phyloP scores from a whole-genome alignment of 2,888 invertebrate species.

The Ormyrus pomaceus region DNA sequence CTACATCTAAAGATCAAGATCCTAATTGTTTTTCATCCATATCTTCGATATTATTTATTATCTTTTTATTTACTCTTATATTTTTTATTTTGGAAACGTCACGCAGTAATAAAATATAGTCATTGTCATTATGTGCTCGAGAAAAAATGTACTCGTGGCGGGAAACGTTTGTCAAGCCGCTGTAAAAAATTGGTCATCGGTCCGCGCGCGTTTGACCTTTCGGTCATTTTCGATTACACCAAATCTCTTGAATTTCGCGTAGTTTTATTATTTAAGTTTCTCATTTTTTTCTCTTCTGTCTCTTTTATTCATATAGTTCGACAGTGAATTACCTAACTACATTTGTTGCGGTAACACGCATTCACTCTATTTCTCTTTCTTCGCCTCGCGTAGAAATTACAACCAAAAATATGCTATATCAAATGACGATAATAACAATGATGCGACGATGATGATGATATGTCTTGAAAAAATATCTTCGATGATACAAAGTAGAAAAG shows the following conservation, averaged over 20 bases:
- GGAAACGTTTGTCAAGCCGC: constrained; percentile 51
- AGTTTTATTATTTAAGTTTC: constrained; percentile 14
- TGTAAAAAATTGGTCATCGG: constrained; percentile 70
- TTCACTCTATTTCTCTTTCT: constrained; percentile 17
- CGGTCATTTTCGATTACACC: constrained; percentile 48
- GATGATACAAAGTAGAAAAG: constrained; percentile 54
- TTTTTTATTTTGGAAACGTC: constrained; percentile 65
- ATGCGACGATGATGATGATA: constrained; percentile 57
- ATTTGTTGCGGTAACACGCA: constrained; percentile 22
- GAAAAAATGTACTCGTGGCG: constrained; percentile 57
- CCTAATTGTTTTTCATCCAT: constrained; percentile 41
- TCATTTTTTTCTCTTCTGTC: neutral
- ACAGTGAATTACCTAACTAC: constrained; percentile 43
- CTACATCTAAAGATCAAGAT: constrained; percentile 51
- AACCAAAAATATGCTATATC: constrained; percentile 45
- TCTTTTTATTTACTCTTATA: constrained; percentile 44
- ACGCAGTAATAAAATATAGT: constrained; percentile 73
- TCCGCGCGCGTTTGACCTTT: constrained; percentile 35
- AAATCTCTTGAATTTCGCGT: constrained; percentile 42
- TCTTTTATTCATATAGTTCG: neutral
- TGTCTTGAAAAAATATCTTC: constrained; percentile 61
- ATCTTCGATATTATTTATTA: constrained; percentile 42
- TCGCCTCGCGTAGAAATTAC: constrained; percentile 28
- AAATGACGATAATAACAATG: constrained; percentile 44
- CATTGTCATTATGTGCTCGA: constrained; percentile 66